A percentile compares a stretch with the other conserved stretches of the same genome.
These are phyloP conservation scores for Azorinus chamasolen DNA, from an alignment of 2,888 invertebrate species.

Conservation along the genomic window DNA sequence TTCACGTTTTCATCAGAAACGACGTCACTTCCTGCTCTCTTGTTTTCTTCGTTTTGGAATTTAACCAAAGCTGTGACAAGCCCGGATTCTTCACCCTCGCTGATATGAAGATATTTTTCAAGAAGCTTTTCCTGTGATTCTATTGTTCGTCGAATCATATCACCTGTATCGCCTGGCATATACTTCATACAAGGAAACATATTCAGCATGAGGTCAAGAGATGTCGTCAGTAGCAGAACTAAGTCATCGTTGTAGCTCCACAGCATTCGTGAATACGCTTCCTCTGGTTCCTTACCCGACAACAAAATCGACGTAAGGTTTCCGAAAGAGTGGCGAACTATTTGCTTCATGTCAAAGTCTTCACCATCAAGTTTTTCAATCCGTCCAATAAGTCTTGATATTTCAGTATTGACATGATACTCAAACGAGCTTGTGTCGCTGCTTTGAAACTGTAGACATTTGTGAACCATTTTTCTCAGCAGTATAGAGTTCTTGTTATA, in stretches of 20 bases:
- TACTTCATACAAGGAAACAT: conserved; percentile 21
- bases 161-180: conserved; percentile 1
- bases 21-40: conserved; percentile 12
- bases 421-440: conserved; percentile 9
- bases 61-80: conserved; percentile 15
- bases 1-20: conserved; percentile 32
- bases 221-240: conserved; percentile 4
- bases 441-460: conserved; percentile 16
- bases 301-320: conserved; percentile 34
- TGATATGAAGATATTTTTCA: conserved; percentile 2
- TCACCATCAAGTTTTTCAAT: conserved; percentile 3
- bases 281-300: conserved; percentile 2
- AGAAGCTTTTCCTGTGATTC: conserved; percentile 8
- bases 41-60: conserved; percentile 15
- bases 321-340: conserved; percentile 30
- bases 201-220: conserved; percentile 9
- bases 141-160: conserved; percentile 9
- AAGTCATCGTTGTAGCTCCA: conserved; percentile 16
- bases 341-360: conserved; percentile 20
- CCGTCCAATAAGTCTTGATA: conserved; percentile 13
- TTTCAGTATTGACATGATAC: conserved; percentile 14
- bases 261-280: conserved; percentile 5
- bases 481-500: conserved; percentile 5
- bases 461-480: conserved; percentile 21
- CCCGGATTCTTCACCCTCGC: not conserved